A percentile compares a stretch with the other conserved stretches of the same genome.
Evolutionary conservation across 2,113 vertebrate species (phyloP).

Genomic region (Festucalex cinctus): DNA sequence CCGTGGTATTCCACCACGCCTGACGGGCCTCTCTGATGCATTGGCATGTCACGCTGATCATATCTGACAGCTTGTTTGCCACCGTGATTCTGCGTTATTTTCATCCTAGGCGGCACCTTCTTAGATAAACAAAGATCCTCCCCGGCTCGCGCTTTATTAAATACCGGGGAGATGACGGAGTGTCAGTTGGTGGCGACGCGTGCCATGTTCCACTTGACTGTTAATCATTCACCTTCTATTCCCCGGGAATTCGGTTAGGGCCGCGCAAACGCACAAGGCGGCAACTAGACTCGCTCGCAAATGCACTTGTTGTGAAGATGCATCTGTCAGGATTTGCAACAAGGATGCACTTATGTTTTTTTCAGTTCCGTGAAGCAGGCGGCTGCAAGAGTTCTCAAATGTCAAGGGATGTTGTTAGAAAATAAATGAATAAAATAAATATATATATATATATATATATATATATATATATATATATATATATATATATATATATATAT

Average conservation of each 20-base stretch:
- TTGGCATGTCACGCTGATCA: conserved; percentile 27
- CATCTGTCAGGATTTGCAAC: conserved; percentile 34
- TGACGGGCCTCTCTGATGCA: conserved; percentile 8
- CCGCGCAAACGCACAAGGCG: conserved; percentile 3
- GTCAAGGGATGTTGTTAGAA: neutral
- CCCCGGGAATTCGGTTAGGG: conserved; percentile 8
- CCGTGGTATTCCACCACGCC: neutral
- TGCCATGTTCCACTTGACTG: conserved; percentile 33
- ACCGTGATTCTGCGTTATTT: conserved; percentile 35
- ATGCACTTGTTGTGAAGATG: conserved; percentile 27
- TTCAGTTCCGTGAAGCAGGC: conserved; percentile 11
- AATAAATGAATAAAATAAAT: too few relatives aligned
- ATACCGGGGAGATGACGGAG: conserved; percentile 23
- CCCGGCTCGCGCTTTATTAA: conserved; percentile 29
- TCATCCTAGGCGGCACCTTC: conserved; percentile 32
- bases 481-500: too few relatives aligned
- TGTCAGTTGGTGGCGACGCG: conserved; percentile 25
- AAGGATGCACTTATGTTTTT: conserved; percentile 38
- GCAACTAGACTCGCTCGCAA: conserved; percentile 9
- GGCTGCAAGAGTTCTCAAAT: neutral
- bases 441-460: too few relatives aligned
- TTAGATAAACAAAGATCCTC: conserved; percentile 31
- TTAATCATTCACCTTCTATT: conserved; percentile 38
- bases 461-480: too few relatives aligned
- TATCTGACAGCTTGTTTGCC: conserved; percentile 45